Conservation (phyloP, 2,888 invertebrate species). For the Seira sanloemensis region DNA sequence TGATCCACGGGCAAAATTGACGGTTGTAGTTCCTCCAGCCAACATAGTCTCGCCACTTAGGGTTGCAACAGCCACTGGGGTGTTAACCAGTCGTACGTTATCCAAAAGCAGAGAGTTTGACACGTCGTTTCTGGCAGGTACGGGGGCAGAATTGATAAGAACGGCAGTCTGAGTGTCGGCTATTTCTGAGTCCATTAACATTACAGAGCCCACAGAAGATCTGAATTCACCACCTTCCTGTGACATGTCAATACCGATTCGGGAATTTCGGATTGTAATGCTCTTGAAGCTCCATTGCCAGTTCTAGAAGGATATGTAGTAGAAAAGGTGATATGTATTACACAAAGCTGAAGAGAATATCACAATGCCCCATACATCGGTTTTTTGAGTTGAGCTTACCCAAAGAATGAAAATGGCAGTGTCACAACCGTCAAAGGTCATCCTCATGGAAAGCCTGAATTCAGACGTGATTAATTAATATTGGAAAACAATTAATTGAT, state of each 20-base stretch:
- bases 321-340: slow-evolving; percentile 27
- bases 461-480: too few species aligned
- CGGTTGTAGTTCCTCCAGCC: slow-evolving; percentile 52
- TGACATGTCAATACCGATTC: slow-evolving; percentile 68
- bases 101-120: slow-evolving; percentile 69
- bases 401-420: slow-evolving; percentile 71
- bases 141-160: slow-evolving; percentile 28
- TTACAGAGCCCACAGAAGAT: slow-evolving; percentile 63
- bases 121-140: slow-evolving; percentile 40
- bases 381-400: slow-evolving; percentile 43
- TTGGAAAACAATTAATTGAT: too few species aligned
- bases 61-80: slow-evolving; percentile 38
- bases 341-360: background rate
- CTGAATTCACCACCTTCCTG: slow-evolving; percentile 2
- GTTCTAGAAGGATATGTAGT: slow-evolving; percentile 53
- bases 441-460: slow-evolving; percentile 60
- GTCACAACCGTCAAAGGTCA: slow-evolving; percentile 61
- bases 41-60: slow-evolving; percentile 36
- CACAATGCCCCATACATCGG: background rate
- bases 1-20: slow-evolving; percentile 70
- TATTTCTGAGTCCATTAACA: slow-evolving; percentile 66
- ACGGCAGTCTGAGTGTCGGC: slow-evolving; percentile 62
- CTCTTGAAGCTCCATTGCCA: slow-evolving; percentile 73
- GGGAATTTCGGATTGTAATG: slow-evolving; percentile 52
- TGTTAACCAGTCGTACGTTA: slow-evolving; percentile 62